A percentile compares a stretch with the other conserved stretches of the same genome.
phyloP scores from a whole-genome alignment of 2,888 invertebrate species.

The Andrena trimmerana region DNA sequence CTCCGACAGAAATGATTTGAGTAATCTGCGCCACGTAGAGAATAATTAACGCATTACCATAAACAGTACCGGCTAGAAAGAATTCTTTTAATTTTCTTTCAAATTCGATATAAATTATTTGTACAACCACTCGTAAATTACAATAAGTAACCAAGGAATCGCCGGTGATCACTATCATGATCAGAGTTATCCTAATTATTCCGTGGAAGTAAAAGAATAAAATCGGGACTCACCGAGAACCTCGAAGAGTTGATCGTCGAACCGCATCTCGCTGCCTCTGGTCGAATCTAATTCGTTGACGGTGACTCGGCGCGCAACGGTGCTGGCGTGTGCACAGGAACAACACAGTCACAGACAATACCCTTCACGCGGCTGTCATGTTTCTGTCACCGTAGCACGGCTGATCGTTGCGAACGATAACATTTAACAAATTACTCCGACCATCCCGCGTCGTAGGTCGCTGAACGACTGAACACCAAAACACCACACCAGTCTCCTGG shows the following conservation, averaged over 20 bases:
- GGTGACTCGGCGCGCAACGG: not conserved
- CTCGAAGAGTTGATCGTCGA: constrained; percentile 81
- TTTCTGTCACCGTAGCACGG: constrained; percentile 39
- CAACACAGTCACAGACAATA: constrained; percentile 32
- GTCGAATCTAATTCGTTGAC: not conserved
- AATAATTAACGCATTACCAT: too few relatives aligned
- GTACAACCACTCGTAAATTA: too few relatives aligned
- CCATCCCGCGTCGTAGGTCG: constrained; percentile 52
- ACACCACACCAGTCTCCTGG: not conserved
- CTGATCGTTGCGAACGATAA: not conserved
- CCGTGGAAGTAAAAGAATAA: not conserved
- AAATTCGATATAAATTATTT: not conserved
- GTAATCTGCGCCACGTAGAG: too few relatives aligned
- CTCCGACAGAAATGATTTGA: too few relatives aligned
- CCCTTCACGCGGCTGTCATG: constrained; percentile 54
- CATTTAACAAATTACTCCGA: not conserved
- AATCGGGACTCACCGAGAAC: constrained; percentile 75
- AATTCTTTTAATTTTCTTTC: not conserved
- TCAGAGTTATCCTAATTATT: not conserved
- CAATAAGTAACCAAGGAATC: not conserved
- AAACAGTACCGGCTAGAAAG: not conserved
- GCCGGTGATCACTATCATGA: not conserved
- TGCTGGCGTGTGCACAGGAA: not conserved
- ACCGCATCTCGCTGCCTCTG: constrained; percentile 73
- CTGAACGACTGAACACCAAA: constrained; percentile 43